phyloP scores from a whole-genome alignment of 37 sponge, comb jelly and placozoan genomes.

The Theonella swinhoei region DNA sequence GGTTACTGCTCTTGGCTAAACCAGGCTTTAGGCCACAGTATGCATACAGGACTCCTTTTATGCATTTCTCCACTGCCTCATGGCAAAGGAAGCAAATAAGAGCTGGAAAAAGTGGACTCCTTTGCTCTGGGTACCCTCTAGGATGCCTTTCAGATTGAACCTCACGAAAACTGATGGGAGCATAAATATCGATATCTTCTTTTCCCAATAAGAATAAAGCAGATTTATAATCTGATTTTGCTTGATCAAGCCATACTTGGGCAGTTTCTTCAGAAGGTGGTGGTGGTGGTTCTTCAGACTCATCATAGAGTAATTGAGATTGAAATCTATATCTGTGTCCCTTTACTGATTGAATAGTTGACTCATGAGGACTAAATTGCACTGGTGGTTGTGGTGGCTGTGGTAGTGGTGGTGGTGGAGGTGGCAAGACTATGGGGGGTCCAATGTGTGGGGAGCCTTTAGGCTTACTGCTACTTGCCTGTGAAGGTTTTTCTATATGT shows the following conservation, averaged over 20 bases:
- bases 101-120: constrained; percentile 44
- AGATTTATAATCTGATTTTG: constrained; percentile 46
- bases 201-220: neutral
- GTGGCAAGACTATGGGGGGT: too few species aligned
- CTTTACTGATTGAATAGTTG: too few species aligned
- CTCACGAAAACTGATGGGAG: too few species aligned
- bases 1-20: constrained; percentile 19
- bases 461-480: too few species aligned
- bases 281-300: too few species aligned
- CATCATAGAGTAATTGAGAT: too few species aligned
- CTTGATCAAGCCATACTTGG: constrained; percentile 49
- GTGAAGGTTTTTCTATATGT: too few species aligned
- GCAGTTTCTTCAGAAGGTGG: constrained; percentile 5
- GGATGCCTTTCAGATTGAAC: neutral
- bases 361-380: too few species aligned
- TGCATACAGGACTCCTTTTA: constrained; percentile 66
- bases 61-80: constrained; percentile 69
- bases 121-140: neutral
- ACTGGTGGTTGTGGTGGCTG: too few species aligned
- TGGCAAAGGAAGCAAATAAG: constrained; percentile 76
- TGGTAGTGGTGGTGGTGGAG: neutral
- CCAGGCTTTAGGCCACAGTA: constrained; percentile 30
- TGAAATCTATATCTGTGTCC: neutral
- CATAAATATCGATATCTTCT: neutral
- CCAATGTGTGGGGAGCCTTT: neutral